These are phyloP conservation scores for Rhyacichthys aspro DNA, from an alignment of 2,797 vertebrate species.

Conservation along the genomic window DNA sequence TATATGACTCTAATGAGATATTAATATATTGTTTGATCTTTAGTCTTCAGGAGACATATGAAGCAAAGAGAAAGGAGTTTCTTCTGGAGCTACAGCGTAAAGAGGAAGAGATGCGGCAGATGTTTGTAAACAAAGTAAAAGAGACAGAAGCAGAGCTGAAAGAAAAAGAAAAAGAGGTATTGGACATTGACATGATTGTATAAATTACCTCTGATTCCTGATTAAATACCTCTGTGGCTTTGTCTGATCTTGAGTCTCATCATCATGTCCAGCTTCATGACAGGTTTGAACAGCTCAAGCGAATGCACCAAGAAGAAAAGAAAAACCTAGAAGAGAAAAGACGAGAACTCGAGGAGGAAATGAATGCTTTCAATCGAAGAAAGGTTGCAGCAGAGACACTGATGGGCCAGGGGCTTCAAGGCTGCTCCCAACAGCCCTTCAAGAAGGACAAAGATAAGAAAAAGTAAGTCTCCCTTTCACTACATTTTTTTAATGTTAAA, in stretches of 20 bases:
- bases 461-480: conserved; percentile 84
- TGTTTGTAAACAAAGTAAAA: conserved; percentile 98
- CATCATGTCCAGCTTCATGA: conserved; percentile 87
- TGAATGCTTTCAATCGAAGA: conserved; percentile 90
- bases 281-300: conserved; percentile 95
- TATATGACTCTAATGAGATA: too few species aligned
- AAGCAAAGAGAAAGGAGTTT: conserved; percentile 95
- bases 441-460: conserved; percentile 98
- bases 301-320: conserved; percentile 95
- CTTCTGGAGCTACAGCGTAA: conserved; percentile 91
- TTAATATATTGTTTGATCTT: conserved; percentile 16
- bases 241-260: conserved; percentile 11
- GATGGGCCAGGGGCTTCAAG: conserved; percentile 90
- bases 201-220: not conserved
- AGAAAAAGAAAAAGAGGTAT: conserved; percentile 92
- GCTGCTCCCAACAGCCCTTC: conserved; percentile 84
- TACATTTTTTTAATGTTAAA: too few species aligned
- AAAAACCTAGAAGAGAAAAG: conserved; percentile 94
- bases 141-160: conserved; percentile 96
- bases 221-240: conserved; percentile 1
- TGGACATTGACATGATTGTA: conserved; percentile 13
- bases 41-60: conserved; percentile 95
- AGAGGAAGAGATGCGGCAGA: conserved; percentile 98
- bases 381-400: conserved; percentile 92
- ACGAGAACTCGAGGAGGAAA: conserved; percentile 92